Conservation (phyloP, 2,113 vertebrate genomes). For the Zosterops lateralis region DNA sequence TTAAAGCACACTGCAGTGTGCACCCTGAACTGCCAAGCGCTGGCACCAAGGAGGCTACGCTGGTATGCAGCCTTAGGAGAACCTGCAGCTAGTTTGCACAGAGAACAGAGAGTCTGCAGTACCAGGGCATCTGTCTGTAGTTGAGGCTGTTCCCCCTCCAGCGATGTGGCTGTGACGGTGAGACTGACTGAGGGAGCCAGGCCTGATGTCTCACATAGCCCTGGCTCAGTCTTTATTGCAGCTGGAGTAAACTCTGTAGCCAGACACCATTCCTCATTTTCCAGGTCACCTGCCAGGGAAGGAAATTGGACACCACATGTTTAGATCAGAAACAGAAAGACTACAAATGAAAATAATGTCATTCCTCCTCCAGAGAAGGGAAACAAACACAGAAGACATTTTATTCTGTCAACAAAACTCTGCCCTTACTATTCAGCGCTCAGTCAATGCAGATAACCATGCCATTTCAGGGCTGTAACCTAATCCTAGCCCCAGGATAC, state of each 20-base stretch:
- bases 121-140: slow-evolving; percentile 56
- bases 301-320: slow-evolving; percentile 21
- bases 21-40: background rate
- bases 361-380: background rate
- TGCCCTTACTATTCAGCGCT: slow-evolving; percentile 12
- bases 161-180: slow-evolving; percentile 59
- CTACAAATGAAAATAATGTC: slow-evolving; percentile 5
- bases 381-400: slow-evolving; percentile 45
- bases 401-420: slow-evolving; percentile 37
- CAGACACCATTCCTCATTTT: slow-evolving; percentile 89
- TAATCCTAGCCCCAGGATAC: slow-evolving; percentile 15
- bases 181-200: slow-evolving; percentile 86
- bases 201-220: slow-evolving; percentile 77
- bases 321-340: slow-evolving; percentile 23
- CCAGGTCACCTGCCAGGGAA: slow-evolving; percentile 76
- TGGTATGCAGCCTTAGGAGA: background rate
- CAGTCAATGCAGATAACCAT: background rate
- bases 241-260: slow-evolving; percentile 74
- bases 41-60: background rate
- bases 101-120: background rate
- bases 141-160: slow-evolving; percentile 58
- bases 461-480: background rate
- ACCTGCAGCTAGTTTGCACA: background rate
- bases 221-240: slow-evolving; percentile 83
- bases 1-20: background rate